These are phyloP conservation scores for Montipora capricornis DNA, from an alignment of 64 coral and sea anemone species.

Conservation along the genomic window DNA sequence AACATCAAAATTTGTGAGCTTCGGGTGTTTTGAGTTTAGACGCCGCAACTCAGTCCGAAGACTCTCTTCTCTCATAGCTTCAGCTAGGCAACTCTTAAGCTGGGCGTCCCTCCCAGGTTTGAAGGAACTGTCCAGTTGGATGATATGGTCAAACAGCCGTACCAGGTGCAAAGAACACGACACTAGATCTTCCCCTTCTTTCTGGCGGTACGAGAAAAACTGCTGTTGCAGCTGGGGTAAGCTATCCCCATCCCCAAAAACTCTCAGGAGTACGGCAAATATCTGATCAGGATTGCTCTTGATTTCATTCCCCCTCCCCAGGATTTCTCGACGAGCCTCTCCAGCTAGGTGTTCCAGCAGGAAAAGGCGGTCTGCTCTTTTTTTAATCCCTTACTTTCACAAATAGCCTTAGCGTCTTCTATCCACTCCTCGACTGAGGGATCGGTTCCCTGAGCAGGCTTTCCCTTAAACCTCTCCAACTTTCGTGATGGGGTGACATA, in stretches of 20 bases:
- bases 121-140: slow-evolving; percentile 40
- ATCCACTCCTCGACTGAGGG: slow-evolving; percentile 59
- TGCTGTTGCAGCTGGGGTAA: slow-evolving; percentile 71
- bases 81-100: slow-evolving; percentile 31
- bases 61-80: slow-evolving; percentile 57
- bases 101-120: slow-evolving; percentile 27
- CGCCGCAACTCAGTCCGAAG: slow-evolving; percentile 45
- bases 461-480: slow-evolving; percentile 56
- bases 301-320: slow-evolving; percentile 35
- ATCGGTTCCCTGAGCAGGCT: slow-evolving; percentile 30
- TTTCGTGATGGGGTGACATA: slow-evolving; percentile 58
- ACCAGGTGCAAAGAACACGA: slow-evolving; percentile 46
- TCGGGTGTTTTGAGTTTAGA: slow-evolving; percentile 63
- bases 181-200: slow-evolving; percentile 60
- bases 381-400: slow-evolving; percentile 36
- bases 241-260: slow-evolving; percentile 74
- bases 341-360: slow-evolving; percentile 60
- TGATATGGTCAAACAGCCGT: slow-evolving; percentile 43
- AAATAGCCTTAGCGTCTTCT: slow-evolving; percentile 36
- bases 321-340: slow-evolving; percentile 51
- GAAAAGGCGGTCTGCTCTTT: slow-evolving; percentile 19
- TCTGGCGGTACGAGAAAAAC: slow-evolving; percentile 63
- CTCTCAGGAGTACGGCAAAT: slow-evolving; percentile 55
- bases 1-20: slow-evolving; percentile 68
- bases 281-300: slow-evolving; percentile 57